Percentiles rank a stretch among this genome's conserved stretches.
Evolutionary conservation across 2,113 vertebrate genomes (phyloP).

Genomic region (Boleophthalmus pectinirostris): DNA sequence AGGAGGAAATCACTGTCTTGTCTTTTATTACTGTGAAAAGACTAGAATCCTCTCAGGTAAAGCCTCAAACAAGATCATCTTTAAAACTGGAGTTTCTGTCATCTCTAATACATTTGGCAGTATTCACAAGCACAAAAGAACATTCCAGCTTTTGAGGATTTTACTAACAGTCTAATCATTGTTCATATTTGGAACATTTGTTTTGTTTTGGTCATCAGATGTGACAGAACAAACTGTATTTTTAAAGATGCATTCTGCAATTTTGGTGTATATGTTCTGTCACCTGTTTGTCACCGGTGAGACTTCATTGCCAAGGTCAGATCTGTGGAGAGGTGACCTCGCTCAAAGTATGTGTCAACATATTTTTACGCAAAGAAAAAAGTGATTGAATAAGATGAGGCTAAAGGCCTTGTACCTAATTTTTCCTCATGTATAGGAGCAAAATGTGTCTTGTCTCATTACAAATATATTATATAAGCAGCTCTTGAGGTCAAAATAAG

Average conservation of each 20-base stretch:
- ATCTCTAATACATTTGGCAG: slow-evolving; percentile 29
- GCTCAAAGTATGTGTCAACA: too few relatives aligned
- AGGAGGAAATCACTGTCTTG: slow-evolving; percentile 19
- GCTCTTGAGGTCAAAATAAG: too few relatives aligned
- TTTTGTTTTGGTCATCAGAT: background rate
- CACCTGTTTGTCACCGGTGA: too few relatives aligned
- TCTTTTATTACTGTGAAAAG: slow-evolving; percentile 47
- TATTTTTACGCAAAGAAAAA: too few relatives aligned
- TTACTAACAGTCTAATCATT: background rate
- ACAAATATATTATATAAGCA: too few relatives aligned
- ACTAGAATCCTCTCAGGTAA: slow-evolving; percentile 39
- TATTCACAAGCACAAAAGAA: slow-evolving; percentile 10
- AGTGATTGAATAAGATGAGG: too few relatives aligned
- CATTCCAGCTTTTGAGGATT: background rate
- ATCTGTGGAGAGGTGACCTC: too few relatives aligned
- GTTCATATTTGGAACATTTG: background rate
- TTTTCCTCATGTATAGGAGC: too few relatives aligned
- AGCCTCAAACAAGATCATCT: slow-evolving; percentile 51
- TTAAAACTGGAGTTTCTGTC: slow-evolving; percentile 34
- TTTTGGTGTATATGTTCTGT: too few relatives aligned
- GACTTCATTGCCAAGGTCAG: too few relatives aligned
- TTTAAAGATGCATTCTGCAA: background rate
- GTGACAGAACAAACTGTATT: background rate
- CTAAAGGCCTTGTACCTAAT: too few relatives aligned
- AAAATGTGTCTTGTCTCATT: too few relatives aligned